Conservation (phyloP, 1,140 invertebrate genomes). For the Melitaea cinxia region DNA sequence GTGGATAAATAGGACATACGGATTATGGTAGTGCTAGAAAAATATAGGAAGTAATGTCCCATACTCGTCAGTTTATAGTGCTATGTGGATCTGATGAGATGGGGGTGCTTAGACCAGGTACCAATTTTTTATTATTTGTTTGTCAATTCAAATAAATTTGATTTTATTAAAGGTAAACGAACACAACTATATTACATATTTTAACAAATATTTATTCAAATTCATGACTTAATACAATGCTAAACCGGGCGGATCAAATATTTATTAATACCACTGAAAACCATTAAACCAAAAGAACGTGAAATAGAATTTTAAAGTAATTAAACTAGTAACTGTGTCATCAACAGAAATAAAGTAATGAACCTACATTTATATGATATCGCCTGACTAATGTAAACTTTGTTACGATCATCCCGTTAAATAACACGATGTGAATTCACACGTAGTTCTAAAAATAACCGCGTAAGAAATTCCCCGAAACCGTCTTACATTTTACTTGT, state of each 20-base stretch:
- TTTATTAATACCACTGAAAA: no score
- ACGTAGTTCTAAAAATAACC: conserved; percentile 13
- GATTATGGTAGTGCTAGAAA: conserved; percentile 43
- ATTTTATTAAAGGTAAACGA: no score
- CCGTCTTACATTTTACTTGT: neutral
- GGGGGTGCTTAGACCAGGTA: conserved; percentile 46
- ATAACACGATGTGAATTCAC: conserved; percentile 8
- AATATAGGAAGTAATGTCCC: conserved; percentile 26
- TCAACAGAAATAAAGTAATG: no score
- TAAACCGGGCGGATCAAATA: no score
- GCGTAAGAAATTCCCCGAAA: conserved; percentile 13
- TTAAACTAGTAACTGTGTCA: no score
- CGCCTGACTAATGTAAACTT: neutral
- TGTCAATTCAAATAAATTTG: neutral
- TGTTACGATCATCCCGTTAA: neutral
- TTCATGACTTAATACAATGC: no score
- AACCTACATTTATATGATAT: no score
- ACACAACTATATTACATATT: no score
- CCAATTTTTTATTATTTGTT: neutral
- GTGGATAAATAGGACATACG: neutral
- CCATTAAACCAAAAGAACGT: no score
- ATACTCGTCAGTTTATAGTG: conserved; percentile 31
- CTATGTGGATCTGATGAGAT: conserved; percentile 35
- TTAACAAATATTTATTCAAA: no score
- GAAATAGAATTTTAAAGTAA: no score